Base-by-base conservation (phyloP, 1,140 invertebrate species). In the Drosophila saltans region DNA sequence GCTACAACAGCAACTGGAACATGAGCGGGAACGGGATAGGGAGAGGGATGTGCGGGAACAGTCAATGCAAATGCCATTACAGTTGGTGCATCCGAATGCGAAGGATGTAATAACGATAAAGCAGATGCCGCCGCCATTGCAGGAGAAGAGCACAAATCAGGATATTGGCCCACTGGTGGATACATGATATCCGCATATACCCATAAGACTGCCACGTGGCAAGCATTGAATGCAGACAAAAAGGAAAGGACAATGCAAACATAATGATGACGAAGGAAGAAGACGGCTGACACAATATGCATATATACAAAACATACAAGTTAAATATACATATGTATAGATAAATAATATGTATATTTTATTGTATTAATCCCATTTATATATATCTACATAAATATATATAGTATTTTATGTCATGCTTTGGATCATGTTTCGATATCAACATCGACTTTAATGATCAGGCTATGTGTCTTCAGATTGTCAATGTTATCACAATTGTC, bases 31-130 rank as follows among this genome's bases (percentile, higher is more conserved):
- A 7, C 1, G 43, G 43, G 56, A 81, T 52, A 67, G 68, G 61
- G 66, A 72, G 69, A 66, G 78, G 60, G 74, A 78, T 61, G 66
- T 72, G 30, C 62, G 45, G 43, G 41, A 10, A 26, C 21, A 58
- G 33, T 33, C 33, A 16, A 21, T 58, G 56, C 73, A 76, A 69
- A 60, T 77, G 74, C n/a, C 33, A 16, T n/a, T 58, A 30, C 73
- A 76, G 76, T 63, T 77, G 74, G 64, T 72, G 69, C 75, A 78
- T 72, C 69, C 72, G 63, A 91, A 88, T 71, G 75, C 83, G 78
- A 91, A 91, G 84, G 89, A 91, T 80, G 80, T 89, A 56, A 85
- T 91, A 75, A 89, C 83, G 73, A 91, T 91, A 89, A 91, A 89
- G 74, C 89, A 91, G 73, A 73, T 91, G 68, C 72, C 84, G 58